A percentile compares a stretch with the other conserved stretches of the same genome.
Conservation (phyloP, 1,140 invertebrate genomes). For the Cepaea nemoralis region DNA sequence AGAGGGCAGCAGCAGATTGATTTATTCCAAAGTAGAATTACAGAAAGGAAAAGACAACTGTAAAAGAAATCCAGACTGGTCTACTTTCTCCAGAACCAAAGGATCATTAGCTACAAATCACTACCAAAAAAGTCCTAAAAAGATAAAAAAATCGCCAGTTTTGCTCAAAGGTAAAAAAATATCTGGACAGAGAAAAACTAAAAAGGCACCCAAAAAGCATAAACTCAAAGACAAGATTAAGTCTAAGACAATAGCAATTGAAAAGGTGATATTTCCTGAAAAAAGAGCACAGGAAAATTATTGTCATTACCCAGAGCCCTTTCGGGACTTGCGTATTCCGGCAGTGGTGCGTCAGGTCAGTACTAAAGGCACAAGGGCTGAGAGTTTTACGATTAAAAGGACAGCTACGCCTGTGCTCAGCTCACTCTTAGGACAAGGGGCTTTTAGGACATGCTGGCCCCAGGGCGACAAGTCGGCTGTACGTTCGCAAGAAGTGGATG, state of each 20-base stretch:
- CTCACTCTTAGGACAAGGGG: constrained; percentile 10
- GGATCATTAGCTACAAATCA: too few relatives aligned
- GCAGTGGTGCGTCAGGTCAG: background rate
- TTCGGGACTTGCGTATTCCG: background rate
- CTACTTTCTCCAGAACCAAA: too few relatives aligned
- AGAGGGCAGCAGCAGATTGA: too few relatives aligned
- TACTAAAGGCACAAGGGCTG: background rate
- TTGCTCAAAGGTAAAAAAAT: background rate
- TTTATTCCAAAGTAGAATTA: too few relatives aligned
- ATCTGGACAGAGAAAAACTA: background rate
- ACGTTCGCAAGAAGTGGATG: background rate
- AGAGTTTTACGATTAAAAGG: constrained; percentile 1
- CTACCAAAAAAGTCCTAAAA: background rate
- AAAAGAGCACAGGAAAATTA: background rate
- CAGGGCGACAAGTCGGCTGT: background rate
- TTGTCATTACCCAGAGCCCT: background rate
- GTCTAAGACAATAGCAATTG: too few relatives aligned
- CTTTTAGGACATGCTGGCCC: background rate
- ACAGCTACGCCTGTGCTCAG: constrained; percentile 19
- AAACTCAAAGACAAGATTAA: background rate
- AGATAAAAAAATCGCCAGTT: background rate
- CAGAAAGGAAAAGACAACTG: too few relatives aligned
- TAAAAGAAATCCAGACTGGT: too few relatives aligned
- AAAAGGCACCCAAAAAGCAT: background rate
- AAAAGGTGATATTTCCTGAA: too few relatives aligned